Evolutionary conservation across 2,888 invertebrate genomes (phyloP), one percentile per base, ranked within the genome.

Genomic region (Tanaodytes sp.): DNA sequence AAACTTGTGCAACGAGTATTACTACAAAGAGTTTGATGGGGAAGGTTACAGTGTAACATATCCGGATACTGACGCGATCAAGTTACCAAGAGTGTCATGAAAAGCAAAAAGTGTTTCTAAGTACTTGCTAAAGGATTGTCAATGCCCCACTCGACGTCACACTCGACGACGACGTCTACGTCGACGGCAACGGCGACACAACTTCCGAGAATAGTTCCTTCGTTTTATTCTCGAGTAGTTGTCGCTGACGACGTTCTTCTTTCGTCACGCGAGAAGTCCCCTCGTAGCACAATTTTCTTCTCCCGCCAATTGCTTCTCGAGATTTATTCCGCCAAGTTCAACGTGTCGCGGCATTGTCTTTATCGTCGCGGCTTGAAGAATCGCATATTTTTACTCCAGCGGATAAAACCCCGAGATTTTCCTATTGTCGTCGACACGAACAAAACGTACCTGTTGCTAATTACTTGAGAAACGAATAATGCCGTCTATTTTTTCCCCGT

Each of bases 101-200:
- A 59, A 59, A 49, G 30, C 63, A 71, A 77, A 77, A 76, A 76
- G 73, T 72, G 73, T 72, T 66, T 73, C 73, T 77, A 78, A 80
- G 79, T 78, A 75, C 71, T 73, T 71, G 73, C 74, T 75, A 80
- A 78, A 79, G 76, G 76, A 79, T 80, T 78, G 79, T 77, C 79
- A 77, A 80, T 79, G 76, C 72, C 63, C 71, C 63, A 71, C 71
- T 74, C 73, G 63, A 65, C 70, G 57, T 64, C 61, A 62, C 70
- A 73, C 68, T 55, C 63, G 40, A 57, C 59, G 48, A 64, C 72
- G 72, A 55, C 65, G 36, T 19, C 39, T 31, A 18, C 57, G 19
- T 39, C 52, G 52, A 42, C 74, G 62, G 30, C 63, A 45, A 67
- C 52, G 61, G 59, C 73, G 73, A 75, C 70, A 72, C 72, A 75